Base-by-base conservation (phyloP, 2,888 invertebrate species). In the Ischnus inquisitorius region DNA sequence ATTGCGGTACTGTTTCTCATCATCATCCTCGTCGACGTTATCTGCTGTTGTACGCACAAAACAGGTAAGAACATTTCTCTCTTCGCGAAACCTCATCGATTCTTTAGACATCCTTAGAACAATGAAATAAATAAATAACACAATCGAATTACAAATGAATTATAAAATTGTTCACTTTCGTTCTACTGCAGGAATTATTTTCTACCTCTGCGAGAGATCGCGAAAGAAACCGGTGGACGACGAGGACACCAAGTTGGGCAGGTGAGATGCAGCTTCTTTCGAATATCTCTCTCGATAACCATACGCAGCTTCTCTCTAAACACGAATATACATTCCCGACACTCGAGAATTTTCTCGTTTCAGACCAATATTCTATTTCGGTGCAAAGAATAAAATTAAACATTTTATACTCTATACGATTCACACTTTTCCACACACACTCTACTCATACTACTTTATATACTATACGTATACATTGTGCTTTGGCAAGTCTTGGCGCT, bases 161-260 rank as follows among this genome's bases (percentile, higher is more conserved):
- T 14, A 28, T n/a, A 19, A 28, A 10, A 3, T 76, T 43, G 16
- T 57, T 77, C 79, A 67, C 16, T 57, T 60, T 1, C 14, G n/a
- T 54, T 85, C 72, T 57, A 28, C 84, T 89, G 19, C 89, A 94
- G 94, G 94, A 67, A 91, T 94, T 57, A 91, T 94, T 65, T 93
- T 92, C 88, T 93, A 94, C 84, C 88, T 94, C 60, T 94, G 94
- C 87, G 94, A 94, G 68, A 93, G 94, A 87, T 94, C 95, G 87
- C 95, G 95, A 48, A 94, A 95, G 68, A 96, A 96, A 93, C 95
- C 96, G 79, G 95, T 96, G 81, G 96, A 97, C 88, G 97, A 97
- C 87, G 97, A 97, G 81, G 97, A 97, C 94, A 95, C 97, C 0
- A 97, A 97, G 93, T 94, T 97, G 83, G 97, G 97, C 95, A 97